Conservation (phyloP, 2,797 vertebrate genomes). For the Enteromius trimaculatus region DNA sequence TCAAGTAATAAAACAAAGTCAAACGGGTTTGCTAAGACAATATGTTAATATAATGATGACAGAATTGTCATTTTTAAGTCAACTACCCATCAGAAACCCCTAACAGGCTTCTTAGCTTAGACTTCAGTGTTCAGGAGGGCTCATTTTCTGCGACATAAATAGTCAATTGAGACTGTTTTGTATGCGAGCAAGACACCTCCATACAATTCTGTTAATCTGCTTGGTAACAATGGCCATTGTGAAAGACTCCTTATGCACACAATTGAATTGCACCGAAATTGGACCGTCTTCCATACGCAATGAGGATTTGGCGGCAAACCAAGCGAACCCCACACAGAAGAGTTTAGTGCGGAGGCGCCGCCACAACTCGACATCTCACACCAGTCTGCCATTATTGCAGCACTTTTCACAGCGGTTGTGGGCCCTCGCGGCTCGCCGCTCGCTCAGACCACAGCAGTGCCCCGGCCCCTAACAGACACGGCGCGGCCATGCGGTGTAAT, state of each 20-base stretch:
- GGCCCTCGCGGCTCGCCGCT: conserved; percentile 48
- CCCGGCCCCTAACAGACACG: conserved; percentile 41
- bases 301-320: conserved; percentile 43
- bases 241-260: conserved; percentile 9
- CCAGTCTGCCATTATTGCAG: conserved; percentile 56
- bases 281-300: conserved; percentile 20
- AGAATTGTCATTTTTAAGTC: neutral
- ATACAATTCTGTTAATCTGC: conserved; percentile 36
- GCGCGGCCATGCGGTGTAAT: conserved; percentile 50
- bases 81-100: neutral
- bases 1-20: neutral
- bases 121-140: neutral
- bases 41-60: neutral
- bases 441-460: conserved; percentile 56
- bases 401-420: conserved; percentile 63
- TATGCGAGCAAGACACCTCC: conserved; percentile 12
- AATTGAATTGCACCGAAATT: conserved; percentile 18
- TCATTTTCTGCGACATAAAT: conserved; percentile 6
- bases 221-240: conserved; percentile 38
- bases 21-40: neutral
- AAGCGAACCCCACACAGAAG: conserved; percentile 35
- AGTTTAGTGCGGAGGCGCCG: conserved; percentile 29
- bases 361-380: conserved; percentile 45
- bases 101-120: conserved; percentile 12
- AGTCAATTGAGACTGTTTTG: conserved; percentile 10